phyloP scores from a whole-genome alignment of 2,113 vertebrate genomes.

The Phasianus colchicus region DNA sequence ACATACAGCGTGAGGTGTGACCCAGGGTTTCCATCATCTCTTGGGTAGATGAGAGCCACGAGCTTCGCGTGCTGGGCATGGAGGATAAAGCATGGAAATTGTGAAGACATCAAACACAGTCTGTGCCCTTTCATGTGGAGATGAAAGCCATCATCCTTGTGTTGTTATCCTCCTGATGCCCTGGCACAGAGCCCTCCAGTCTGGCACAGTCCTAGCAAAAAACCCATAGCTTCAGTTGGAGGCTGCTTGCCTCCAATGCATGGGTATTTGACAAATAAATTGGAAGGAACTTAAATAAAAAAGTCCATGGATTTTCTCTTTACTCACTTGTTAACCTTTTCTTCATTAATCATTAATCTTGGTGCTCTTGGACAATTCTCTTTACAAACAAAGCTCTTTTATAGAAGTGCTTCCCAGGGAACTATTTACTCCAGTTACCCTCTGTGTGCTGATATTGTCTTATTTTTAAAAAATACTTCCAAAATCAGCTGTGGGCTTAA shows the following conservation, averaged over 20 bases:
- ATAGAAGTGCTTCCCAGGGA: neutral
- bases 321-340: neutral
- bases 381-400: neutral
- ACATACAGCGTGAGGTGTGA: fast-evolving
- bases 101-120: neutral
- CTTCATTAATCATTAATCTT: neutral
- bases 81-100: neutral
- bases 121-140: neutral
- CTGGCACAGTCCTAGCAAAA: neutral
- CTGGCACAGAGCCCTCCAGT: neutral
- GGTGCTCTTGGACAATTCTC: neutral
- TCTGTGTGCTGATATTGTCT: neutral
- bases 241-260: neutral
- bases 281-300: neutral
- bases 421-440: neutral
- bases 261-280: neutral
- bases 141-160: neutral
- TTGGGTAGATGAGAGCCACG: neutral
- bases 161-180: neutral
- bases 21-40: neutral
- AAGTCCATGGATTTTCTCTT: neutral
- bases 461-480: neutral
- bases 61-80: neutral
- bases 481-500: neutral
- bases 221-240: neutral